These are phyloP conservation scores for Phyto melanocephala DNA, from an alignment of 2,888 invertebrate genomes.

Conservation along the genomic window DNA sequence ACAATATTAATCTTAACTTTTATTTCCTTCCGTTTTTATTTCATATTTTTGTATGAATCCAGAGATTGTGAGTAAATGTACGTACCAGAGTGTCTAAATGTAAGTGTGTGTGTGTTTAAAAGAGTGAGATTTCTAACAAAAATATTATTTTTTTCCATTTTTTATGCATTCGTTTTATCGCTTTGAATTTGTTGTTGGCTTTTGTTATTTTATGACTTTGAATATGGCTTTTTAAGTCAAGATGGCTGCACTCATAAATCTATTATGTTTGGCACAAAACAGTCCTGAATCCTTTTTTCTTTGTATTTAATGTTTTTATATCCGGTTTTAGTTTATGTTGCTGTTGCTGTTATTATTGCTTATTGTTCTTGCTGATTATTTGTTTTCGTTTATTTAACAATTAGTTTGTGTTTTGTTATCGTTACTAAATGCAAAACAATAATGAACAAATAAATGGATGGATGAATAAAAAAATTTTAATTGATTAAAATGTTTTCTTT, in stretches of 20 bases:
- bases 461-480: too few relatives aligned
- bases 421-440: background rate
- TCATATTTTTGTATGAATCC: background rate
- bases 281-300: background rate
- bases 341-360: background rate
- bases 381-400: background rate
- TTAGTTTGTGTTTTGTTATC: constrained; percentile 1
- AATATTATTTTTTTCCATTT: background rate
- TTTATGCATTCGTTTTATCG: too few relatives aligned
- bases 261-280: constrained; percentile 25
- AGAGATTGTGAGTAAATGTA: background rate
- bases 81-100: background rate
- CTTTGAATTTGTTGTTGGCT: background rate
- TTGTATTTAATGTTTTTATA: background rate
- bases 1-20: constrained; percentile 15
- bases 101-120: background rate
- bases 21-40: background rate
- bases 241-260: constrained; percentile 47
- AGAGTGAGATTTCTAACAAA: background rate
- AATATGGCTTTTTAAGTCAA: constrained; percentile 26
- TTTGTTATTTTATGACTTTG: constrained; percentile 32
- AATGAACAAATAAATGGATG: background rate
- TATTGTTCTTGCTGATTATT: background rate
- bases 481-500: background rate
- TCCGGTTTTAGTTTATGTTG: background rate